These are phyloP conservation scores for Actinia tenebrosa DNA, from an alignment of 64 coral and sea anemone genomes.

Conservation along the genomic window DNA sequence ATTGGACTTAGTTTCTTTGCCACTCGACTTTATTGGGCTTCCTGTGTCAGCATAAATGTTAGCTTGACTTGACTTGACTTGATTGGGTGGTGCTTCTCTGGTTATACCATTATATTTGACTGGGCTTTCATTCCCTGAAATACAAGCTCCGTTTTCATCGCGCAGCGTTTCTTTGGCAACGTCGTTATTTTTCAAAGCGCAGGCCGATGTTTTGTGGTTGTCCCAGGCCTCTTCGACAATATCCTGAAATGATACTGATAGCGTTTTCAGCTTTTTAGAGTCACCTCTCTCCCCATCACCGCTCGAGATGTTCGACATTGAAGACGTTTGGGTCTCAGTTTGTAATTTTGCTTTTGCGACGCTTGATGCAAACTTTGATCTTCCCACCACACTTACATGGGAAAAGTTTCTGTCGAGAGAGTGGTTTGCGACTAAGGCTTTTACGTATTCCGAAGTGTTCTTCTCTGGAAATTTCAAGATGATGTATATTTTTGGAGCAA, in stretches of 20 bases:
- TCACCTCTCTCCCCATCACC: neutral
- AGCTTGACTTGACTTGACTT: neutral
- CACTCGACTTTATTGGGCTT: neutral
- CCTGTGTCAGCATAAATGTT: neutral
- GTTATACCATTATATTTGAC: neutral
- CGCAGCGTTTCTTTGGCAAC: neutral
- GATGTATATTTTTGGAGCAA: constrained; percentile 55
- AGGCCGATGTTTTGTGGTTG: neutral
- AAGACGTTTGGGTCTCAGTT: neutral
- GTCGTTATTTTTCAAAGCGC: neutral
- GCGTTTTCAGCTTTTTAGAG: neutral
- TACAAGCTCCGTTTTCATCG: neutral
- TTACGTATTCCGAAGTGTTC: constrained; percentile 74
- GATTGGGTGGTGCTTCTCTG: neutral
- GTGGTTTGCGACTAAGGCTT: constrained; percentile 49
- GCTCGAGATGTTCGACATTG: neutral
- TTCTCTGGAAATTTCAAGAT: constrained; percentile 60
- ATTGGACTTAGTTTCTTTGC: neutral
- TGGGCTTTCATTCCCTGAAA: neutral
- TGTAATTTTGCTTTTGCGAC: neutral
- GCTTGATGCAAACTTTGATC: neutral
- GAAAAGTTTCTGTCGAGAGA: constrained; percentile 28
- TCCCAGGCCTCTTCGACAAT: constrained; percentile 5
- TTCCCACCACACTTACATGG: neutral
- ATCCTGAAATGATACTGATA: neutral